Evolutionary conservation across 2,888 invertebrate species (phyloP), one percentile per base, ranked within the genome.

Genomic region (Latrodectus elegans): DNA sequence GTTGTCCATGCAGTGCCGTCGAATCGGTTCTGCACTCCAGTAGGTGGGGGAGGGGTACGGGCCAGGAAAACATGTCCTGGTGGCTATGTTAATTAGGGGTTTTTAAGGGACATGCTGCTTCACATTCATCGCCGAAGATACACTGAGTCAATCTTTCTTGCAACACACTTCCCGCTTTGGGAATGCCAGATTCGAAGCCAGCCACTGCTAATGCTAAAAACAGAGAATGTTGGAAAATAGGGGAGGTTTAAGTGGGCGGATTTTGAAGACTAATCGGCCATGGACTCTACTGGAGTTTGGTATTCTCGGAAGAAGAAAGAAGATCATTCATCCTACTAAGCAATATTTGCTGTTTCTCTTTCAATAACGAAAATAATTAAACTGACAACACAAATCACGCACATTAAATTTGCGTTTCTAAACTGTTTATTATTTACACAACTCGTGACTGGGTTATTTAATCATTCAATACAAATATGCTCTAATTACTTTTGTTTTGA

Each of bases 1-100:
- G 67, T 89, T 89, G 17, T 86, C 89, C 89, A 89, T 89, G 55
- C 89, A 89, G 72, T 89, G 89, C 75, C 89, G 60, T 60, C 89
- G 64, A 82, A 86, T 85, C 22, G 85, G 89, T 71, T 89, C 89
- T 12, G 89, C 76, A 49, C 76, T 85, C 52, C 89, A 38, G 76
- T 89, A 89, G 67, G 85, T 89, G n/a, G 89, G 89, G 89, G 22
- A 1, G 53, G 86, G 86, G 52, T 88, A 88, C 11, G 84, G 80
- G 22, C 88, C 88, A 22, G 89, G 89, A 72, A 89, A 89, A 60
- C 89, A 89, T 0, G 89, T 89, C 71, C 89, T 86, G 38, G 89
- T 89, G 55, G 85, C 89, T 60, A 86, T 89, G 83, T 89, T 89
- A 51, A 89, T 89, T 11, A 82, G 85, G 67, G 89, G 83, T 38